Percentiles rank a stretch among this genome's conserved stretches.
phyloP scores from a whole-genome alignment of 2,888 invertebrate species.

The Cerceris ruficornis region DNA sequence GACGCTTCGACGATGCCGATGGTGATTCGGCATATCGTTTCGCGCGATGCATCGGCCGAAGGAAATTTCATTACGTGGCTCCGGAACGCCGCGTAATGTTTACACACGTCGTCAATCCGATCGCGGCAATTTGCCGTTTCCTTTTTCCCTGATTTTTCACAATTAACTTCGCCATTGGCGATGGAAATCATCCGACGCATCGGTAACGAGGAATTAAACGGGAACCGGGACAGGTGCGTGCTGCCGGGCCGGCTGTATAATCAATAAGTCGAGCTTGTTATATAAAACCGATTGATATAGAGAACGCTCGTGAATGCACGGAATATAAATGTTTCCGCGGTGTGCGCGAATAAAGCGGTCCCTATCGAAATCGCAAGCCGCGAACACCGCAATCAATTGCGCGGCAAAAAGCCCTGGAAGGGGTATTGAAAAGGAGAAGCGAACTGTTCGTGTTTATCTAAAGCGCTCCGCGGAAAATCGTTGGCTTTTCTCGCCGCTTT shows the following conservation, averaged over 20 bases:
- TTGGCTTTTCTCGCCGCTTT: neutral
- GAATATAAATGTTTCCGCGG: conserved; percentile 48
- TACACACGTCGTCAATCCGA: conserved; percentile 4
- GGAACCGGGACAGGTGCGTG: conserved; percentile 8
- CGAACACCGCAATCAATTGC: conserved; percentile 8
- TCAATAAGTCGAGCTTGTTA: conserved; percentile 58
- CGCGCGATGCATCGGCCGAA: neutral
- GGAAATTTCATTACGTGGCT: neutral
- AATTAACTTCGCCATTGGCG: conserved; percentile 46
- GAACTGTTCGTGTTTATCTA: neutral
- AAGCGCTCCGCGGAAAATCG: neutral
- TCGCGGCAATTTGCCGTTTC: conserved; percentile 13
- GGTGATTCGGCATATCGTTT: neutral
- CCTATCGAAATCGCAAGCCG: conserved; percentile 30
- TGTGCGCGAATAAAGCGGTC: conserved; percentile 34
- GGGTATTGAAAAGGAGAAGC: conserved; percentile 4
- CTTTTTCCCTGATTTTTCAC: conserved; percentile 8
- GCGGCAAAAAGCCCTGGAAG: neutral
- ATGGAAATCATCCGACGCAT: conserved; percentile 44
- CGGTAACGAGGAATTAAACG: conserved; percentile 55
- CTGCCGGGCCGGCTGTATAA: conserved; percentile 19
- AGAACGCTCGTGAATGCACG: conserved; percentile 34
- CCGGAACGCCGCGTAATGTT: conserved; percentile 1
- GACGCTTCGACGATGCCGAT: neutral
- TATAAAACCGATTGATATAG: conserved; percentile 54